Evolutionary conservation across 1,140 invertebrate species (phyloP).

Genomic region (Halictus rubicundus): DNA sequence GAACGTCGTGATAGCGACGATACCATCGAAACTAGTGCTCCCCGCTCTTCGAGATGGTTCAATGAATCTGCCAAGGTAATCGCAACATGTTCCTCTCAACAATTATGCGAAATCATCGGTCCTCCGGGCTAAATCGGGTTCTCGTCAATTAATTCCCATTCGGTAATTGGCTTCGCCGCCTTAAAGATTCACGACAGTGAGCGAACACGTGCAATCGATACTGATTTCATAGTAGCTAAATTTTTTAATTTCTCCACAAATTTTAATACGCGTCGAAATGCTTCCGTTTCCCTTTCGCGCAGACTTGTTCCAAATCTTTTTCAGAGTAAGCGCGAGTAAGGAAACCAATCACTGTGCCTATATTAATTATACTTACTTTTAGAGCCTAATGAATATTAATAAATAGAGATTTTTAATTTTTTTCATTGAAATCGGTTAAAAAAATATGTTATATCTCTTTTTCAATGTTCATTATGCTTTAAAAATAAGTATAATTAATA

Average conservation of each 20-base stretch:
- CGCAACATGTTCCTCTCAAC: conserved; percentile 8
- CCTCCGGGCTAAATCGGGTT: neutral
- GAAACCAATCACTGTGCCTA: too few species aligned
- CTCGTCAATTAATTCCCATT: neutral
- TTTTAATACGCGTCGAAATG: neutral
- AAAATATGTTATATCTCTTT: too few species aligned
- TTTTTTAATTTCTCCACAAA: neutral
- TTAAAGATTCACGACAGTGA: neutral
- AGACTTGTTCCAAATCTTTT: too few species aligned
- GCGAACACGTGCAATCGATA: conserved; percentile 28
- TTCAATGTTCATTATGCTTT: too few species aligned
- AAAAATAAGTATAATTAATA: too few species aligned
- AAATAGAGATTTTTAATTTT: too few species aligned
- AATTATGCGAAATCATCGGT: too few species aligned
- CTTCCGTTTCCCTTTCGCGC: neutral
- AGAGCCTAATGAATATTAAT: too few species aligned
- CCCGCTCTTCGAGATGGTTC: neutral
- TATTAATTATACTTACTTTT: too few species aligned
- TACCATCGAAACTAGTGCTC: conserved; percentile 2
- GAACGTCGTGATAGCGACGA: conserved; percentile 27
- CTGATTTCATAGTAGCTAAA: neutral
- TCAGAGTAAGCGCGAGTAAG: too few species aligned
- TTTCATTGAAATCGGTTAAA: too few species aligned
- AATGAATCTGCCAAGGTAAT: neutral
- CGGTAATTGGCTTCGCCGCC: neutral